A percentile compares a stretch with the other conserved stretches of the same genome.
Evolutionary conservation across 2,888 invertebrate genomes (phyloP).

Genomic region (Alviniconcha strummeri): DNA sequence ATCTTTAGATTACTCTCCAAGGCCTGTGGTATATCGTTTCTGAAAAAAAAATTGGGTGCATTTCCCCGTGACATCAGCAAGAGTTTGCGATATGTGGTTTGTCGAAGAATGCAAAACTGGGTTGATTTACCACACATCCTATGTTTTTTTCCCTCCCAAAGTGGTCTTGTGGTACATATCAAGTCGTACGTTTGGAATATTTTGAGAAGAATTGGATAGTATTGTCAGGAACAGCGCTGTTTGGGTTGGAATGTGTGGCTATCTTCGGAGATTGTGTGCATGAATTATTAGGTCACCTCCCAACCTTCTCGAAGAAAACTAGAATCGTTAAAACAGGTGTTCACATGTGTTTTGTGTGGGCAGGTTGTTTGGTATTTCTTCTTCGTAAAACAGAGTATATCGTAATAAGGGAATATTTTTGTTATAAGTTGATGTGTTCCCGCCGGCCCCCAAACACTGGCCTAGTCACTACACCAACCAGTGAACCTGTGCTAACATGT

Average conservation of each 20-base stretch:
- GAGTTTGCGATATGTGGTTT: background rate
- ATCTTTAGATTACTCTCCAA: background rate
- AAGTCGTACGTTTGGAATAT: no score
- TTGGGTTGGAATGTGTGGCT: no score
- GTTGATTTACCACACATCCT: no score
- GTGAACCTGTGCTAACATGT: slow-evolving; percentile 31
- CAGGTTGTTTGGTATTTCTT: background rate
- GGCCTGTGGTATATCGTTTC: slow-evolving; percentile 2
- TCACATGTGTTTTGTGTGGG: background rate
- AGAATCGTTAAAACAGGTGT: background rate
- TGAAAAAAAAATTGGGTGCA: slow-evolving; percentile 25
- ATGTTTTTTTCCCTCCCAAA: no score
- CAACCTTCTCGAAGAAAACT: background rate
- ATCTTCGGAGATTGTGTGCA: slow-evolving; percentile 12
- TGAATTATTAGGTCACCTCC: slow-evolving; percentile 28
- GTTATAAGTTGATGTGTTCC: background rate
- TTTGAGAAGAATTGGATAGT: no score
- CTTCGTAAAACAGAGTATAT: background rate
- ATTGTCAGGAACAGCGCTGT: no score
- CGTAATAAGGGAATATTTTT: background rate
- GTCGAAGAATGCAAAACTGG: no score
- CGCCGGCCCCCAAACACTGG: background rate
- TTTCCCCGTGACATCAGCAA: slow-evolving; percentile 29
- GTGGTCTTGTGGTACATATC: no score
- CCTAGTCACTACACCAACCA: background rate